Percentiles rank a stretch among this genome's conserved stretches.
Conservation (phyloP, 2,888 invertebrate species). For the Sarcophaga variegata region DNA sequence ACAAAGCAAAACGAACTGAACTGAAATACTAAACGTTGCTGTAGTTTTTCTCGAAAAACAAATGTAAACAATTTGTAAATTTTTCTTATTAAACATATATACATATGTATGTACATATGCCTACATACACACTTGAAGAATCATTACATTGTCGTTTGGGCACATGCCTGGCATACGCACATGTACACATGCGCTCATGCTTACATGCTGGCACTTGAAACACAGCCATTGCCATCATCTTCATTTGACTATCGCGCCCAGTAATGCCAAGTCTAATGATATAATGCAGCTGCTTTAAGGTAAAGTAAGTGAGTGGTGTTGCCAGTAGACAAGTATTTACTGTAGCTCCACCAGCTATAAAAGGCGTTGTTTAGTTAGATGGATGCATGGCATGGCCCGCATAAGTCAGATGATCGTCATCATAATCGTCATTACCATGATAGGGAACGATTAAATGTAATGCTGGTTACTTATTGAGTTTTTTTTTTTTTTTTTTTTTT, state of each 20-base stretch:
- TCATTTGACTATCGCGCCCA: constrained; percentile 46
- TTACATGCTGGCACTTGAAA: constrained; percentile 65
- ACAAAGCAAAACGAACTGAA: neutral
- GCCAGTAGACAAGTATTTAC: constrained; percentile 23
- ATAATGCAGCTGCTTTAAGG: constrained; percentile 65
- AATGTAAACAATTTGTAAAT: constrained; percentile 51
- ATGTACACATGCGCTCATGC: constrained; percentile 23
- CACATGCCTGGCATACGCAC: constrained; percentile 56
- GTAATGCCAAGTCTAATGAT: constrained; percentile 58
- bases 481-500: too few relatives aligned
- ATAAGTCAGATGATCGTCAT: constrained; percentile 32
- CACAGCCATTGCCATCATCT: constrained; percentile 13
- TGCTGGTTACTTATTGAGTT: constrained; percentile 45
- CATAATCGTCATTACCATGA: constrained; percentile 16
- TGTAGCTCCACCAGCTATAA: constrained; percentile 54
- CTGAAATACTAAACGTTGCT: neutral
- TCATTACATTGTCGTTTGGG: constrained; percentile 25
- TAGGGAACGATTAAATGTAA: constrained; percentile 22
- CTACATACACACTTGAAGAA: neutral
- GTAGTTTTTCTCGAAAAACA: constrained; percentile 19
- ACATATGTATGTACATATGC: neutral
- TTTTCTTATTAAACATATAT: constrained; percentile 14
- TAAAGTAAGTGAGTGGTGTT: constrained; percentile 27
- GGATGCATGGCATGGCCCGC: constrained; percentile 47
- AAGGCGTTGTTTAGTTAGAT: constrained; percentile 44